Conservation (phyloP, 2,888 invertebrate species). For the Heliconius ethilla region DNA sequence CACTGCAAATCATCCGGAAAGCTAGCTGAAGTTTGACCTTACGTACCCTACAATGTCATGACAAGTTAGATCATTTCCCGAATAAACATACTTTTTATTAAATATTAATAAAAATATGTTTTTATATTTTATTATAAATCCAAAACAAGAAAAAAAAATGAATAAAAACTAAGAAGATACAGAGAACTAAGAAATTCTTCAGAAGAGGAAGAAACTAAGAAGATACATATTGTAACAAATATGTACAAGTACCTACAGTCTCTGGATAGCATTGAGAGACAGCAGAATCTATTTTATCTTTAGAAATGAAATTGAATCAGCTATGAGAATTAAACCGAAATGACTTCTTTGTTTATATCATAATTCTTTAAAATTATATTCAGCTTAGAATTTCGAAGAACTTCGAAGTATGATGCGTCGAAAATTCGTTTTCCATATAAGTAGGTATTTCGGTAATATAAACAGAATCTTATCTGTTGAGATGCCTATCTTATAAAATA, state of each 20-base stretch:
- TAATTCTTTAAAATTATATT: no score
- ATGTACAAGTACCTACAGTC: no score
- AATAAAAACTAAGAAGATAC: background rate
- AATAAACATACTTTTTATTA: background rate
- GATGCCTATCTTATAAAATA: background rate
- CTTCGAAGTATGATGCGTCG: no score
- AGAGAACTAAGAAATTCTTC: no score
- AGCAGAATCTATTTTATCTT: no score
- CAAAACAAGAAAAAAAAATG: background rate
- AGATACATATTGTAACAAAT: background rate
- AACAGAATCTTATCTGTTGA: background rate
- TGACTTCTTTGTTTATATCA: no score
- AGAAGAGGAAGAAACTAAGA: background rate
- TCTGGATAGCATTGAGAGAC: no score
- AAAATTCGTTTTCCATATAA: no score
- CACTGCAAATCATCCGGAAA: conserved; percentile 60
- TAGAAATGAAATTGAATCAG: no score
- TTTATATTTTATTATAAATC: background rate
- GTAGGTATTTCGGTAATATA: background rate
- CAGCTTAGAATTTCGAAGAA: no score
- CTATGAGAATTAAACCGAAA: no score
- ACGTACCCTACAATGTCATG: conserved; percentile 58
- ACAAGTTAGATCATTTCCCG: conserved; percentile 33
- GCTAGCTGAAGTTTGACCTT: conserved; percentile 62
- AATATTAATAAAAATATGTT: background rate